Percentiles rank a stretch among this genome's conserved stretches.
Evolutionary conservation across 2,888 invertebrate species (phyloP).

Genomic region (Synergus gifuensis): DNA sequence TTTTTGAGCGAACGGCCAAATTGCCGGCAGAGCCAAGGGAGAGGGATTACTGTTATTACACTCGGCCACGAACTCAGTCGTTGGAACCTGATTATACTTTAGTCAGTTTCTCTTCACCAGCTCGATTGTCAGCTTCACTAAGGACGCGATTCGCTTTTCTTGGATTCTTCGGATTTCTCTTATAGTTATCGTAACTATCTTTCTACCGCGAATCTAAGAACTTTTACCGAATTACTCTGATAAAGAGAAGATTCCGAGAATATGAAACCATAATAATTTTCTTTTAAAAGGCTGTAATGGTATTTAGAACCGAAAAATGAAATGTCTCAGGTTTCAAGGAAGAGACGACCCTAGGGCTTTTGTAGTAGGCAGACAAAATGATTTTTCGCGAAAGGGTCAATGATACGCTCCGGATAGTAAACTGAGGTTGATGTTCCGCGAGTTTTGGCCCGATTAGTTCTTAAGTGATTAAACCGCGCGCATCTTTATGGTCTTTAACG

Average conservation of each 20-base stretch:
- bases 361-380: conserved; percentile 36
- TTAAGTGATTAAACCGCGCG: conserved; percentile 71
- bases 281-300: not conserved
- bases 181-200: not conserved
- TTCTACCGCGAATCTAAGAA: not conserved
- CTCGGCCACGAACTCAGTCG: conserved; percentile 70
- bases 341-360: not conserved
- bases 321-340: not conserved
- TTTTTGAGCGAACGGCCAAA: conserved; percentile 76
- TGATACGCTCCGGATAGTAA: conserved; percentile 57
- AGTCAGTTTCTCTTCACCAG: conserved; percentile 72
- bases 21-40: conserved; percentile 70
- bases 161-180: conserved; percentile 16
- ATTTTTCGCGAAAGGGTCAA: conserved; percentile 56
- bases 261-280: not conserved
- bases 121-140: conserved; percentile 67
- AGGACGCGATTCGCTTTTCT: conserved; percentile 34
- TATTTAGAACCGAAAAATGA: not conserved
- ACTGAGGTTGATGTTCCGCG: conserved; percentile 59
- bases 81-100: conserved; percentile 75
- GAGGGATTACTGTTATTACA: conserved; percentile 77
- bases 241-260: not conserved
- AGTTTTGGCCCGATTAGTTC: conserved; percentile 72
- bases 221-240: not conserved
- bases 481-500: conserved; percentile 70